Conservation (phyloP, 1,140 invertebrate species). For the Chlorops oryzae region DNA sequence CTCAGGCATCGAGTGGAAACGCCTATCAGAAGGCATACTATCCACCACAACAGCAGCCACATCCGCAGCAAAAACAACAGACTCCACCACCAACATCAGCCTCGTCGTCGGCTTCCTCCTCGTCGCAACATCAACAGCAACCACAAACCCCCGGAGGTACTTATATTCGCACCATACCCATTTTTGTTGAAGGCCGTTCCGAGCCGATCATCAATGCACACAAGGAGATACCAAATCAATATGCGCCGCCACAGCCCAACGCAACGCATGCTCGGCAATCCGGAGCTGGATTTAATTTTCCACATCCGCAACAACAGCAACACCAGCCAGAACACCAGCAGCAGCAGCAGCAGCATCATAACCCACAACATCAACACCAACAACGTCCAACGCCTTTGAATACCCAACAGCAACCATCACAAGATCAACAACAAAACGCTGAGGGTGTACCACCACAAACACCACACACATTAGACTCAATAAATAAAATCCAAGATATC, state of each 20-base stretch:
- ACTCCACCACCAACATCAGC: conserved; percentile 9
- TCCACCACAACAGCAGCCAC: conserved; percentile 33
- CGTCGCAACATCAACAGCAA: conserved; percentile 31
- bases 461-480: conserved; percentile 57
- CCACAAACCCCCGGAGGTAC: conserved; percentile 37
- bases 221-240: conserved; percentile 46
- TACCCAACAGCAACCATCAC: conserved; percentile 32
- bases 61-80: conserved; percentile 26
- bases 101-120: neutral
- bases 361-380: conserved; percentile 28
- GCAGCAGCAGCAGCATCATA: conserved; percentile 36
- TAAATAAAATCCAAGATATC: conserved; percentile 72
- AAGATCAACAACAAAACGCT: conserved; percentile 22
- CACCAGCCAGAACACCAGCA: conserved; percentile 39
- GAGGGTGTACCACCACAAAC: conserved; percentile 42
- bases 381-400: conserved; percentile 31
- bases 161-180: conserved; percentile 73
- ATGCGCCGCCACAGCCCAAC: conserved; percentile 37
- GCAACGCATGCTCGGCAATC: conserved; percentile 26
- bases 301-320: conserved; percentile 39
- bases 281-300: conserved; percentile 47
- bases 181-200: conserved; percentile 77
- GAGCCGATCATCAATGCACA: conserved; percentile 63
- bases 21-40: conserved; percentile 21
- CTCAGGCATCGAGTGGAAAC: conserved; percentile 20